These are phyloP conservation scores for Naso thynnoides DNA, from an alignment of 2,797 vertebrate genomes.

Conservation along the genomic window DNA sequence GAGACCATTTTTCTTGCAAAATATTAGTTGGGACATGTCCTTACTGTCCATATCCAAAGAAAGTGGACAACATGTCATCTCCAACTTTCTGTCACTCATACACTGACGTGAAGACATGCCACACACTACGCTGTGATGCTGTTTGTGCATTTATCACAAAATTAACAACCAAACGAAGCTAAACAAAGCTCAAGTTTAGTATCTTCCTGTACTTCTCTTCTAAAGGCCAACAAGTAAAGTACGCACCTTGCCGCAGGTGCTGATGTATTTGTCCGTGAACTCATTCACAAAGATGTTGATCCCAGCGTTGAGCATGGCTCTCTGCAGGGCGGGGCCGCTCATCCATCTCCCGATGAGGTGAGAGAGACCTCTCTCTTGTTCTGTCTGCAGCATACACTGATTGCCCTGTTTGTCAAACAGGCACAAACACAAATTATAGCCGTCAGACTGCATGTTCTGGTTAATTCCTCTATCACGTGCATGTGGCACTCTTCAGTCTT, in stretches of 20 bases:
- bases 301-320: constrained; percentile 84
- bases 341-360: constrained; percentile 88
- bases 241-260: constrained; percentile 85
- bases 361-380: constrained; percentile 64
- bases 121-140: too few relatives aligned
- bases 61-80: neutral
- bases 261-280: constrained; percentile 84
- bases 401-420: constrained; percentile 78
- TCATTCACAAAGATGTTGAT: constrained; percentile 91
- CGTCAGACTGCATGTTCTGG: too few relatives aligned
- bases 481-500: neutral
- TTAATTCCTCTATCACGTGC: neutral
- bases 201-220: neutral
- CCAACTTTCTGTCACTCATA: neutral
- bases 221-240: neutral
- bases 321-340: constrained; percentile 80
- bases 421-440: neutral
- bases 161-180: neutral
- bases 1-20: too few relatives aligned
- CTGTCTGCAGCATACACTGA: constrained; percentile 86
- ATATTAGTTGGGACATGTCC: too few relatives aligned
- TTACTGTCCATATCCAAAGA: too few relatives aligned
- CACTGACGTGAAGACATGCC: neutral
- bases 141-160: neutral
- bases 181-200: neutral